Base-by-base conservation (phyloP, 2,888 invertebrate genomes). In the Chaitophorus viminalis region DNA sequence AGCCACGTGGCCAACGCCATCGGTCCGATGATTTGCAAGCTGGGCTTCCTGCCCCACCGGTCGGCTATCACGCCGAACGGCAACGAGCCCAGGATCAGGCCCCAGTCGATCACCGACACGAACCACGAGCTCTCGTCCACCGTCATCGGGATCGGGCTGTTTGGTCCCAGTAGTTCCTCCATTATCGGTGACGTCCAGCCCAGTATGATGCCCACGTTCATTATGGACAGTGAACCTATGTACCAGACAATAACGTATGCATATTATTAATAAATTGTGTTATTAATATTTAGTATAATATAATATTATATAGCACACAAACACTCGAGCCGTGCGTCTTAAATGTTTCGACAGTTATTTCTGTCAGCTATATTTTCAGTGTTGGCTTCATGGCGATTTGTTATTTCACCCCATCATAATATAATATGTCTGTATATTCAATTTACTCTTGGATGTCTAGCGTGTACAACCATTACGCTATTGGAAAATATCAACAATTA, bases 1-100 rank as follows among this genome's bases (percentile, higher is more conserved):
- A 89, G 76, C 93, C 94, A 94, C 90, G 94, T 93, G 89, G 93
- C 86, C 65, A 93, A 91, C 33, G 94, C 93, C 0, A 94, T 94
- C 14, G 94, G 90, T 0, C 93, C 92, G 0, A 93, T 92, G 6
- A 92, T 90, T 75, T 93, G 91, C 3, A 94, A 91, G 3, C 94
- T 93, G 9, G 91, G 91, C 68, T 93, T 93, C 0, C 94, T 92
- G 4, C 94, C 94, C 0, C 93, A 91, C 82, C 92, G 92, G 90
- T 94, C 93, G 89, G 93, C 93, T 46, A 94, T 90, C 82, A 93
- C 91, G 76, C 94, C 94, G 0, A 94, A 93, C 18, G 90, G 90
- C 33, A 90, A 89, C 21, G 90, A 90, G 54, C 90, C 90, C 60
- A 90, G 36, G 76, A 90, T 79, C 81, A 89, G 89, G 29, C 90